Evolutionary conservation across 2,797 vertebrate genomes (phyloP), one percentile per base, ranked within the genome.

Genomic region (Rhadinocentrus ornatus): DNA sequence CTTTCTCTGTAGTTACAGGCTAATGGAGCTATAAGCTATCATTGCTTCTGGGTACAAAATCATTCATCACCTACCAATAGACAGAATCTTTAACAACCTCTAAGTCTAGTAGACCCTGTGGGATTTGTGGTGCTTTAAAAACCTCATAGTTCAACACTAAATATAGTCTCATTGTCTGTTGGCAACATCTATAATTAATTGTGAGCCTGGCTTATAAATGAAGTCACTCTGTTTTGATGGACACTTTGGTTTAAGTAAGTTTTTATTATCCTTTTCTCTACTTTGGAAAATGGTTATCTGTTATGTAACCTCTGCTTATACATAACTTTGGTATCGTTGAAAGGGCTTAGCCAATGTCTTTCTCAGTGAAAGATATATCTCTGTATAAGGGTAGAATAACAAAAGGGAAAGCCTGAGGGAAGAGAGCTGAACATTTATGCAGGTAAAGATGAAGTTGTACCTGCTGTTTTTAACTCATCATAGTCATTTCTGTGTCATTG

Each of bases 21-120:
- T 90, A 92, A 93, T 92, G 84, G 90, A 81, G 86, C 86, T 87
- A 85, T 90, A 90, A 91, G 90, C 90, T 91, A 91, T 90, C 90
- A 84, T 90, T 83, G 89, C 89, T 70, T 63, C 74, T 2, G 46
- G 82, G 59, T 71, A 81, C 69, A 74, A 69, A 85, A 83, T 90
- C 88, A 84, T 92, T 88, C 89, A 91, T 91, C 90, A 89, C 75
- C 75, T 83, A 87, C 88, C 91, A 88, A 79, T 75, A 81, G 92
- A 88, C 86, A 86, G 81, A 86, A 88, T 91, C 88, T 78, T 86
- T 89, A 89, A 87, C 86, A 73, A 80, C 83, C 83, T 90, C 69
- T 81, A 89, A 86, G 80, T 87, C 78, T 63, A 76, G 77, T 67
- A 35, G 76, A 86, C 86, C 88, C 87, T 71, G 77, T n/a, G 83